Evolutionary conservation across 2,113 vertebrate species (phyloP).

Genomic region (mouse (Mus musculus)): GRCm39 chr6:148007001-148007500

Average conservation of each 20-base stretch:
- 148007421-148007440: background rate
- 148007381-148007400: background rate
- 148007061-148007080: conserved; percentile 52
- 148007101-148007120: conserved; percentile 52
- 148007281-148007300: background rate
- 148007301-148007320: background rate
- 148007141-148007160: no score
- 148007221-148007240: background rate
- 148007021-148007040: conserved; percentile 59
- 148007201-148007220: background rate
- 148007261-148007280: background rate
- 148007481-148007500: background rate
- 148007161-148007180: background rate
- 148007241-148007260: no score
- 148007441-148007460: background rate
- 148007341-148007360: background rate
- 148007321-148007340: background rate
- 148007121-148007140: conserved; percentile 22
- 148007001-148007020: conserved; percentile 35
- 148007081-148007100: conserved; percentile 50
- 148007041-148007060: conserved; percentile 29
- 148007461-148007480: background rate
- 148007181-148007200: background rate
- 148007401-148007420: background rate
- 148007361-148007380: background rate